Evolutionary conservation across 2,888 invertebrate genomes (phyloP), one percentile per base, ranked within the genome.

Genomic region (Pycnomerus fuliginosus): DNA sequence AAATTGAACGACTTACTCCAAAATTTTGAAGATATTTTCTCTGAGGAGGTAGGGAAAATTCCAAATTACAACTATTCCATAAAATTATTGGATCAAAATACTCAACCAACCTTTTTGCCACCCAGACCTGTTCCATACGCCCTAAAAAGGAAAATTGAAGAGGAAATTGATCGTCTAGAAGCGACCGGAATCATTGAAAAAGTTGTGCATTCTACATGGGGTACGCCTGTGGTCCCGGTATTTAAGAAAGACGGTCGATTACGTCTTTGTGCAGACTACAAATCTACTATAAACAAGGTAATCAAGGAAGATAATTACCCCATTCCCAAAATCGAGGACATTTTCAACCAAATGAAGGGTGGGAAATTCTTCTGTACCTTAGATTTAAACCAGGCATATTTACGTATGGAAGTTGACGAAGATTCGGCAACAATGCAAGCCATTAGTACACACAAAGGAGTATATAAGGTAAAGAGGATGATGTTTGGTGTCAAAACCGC

Each of bases 401-500:
- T 15, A 25, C 36, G 30, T 8, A 15, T 35, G n/a, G 5, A 12
- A 7, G 23, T 35, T 4, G 25, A 25, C 16, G 14, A 35, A 29
- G 15, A 35, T 31, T n/a, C 11, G 3, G 11, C n/a, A 24, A 28
- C 7, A 27, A 7, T 29, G 3, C 11, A 15, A 13, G 16, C 36
- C 3, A 30, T 30, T 30, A 4, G 4, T 3, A 30, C 30, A 5
- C 30, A 30, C 15, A 30, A 30, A 13, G 14, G 30, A 14, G 12
- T 14, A 5, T 30, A 14, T 42, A 65, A 56, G 34, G 60, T 61
- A 7, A 58, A 60, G 12, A 43, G 63, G 31, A 33, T 64, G 4
- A 61, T 60, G 56, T 65, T 62, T 39, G 61, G 61, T 14, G 52
- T 64, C 0, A 56, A 62, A 45, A 43, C 52, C 2, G 59, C 61